These are phyloP conservation scores for Anodontia alba DNA, from an alignment of 2,888 invertebrate genomes.

Conservation along the genomic window DNA sequence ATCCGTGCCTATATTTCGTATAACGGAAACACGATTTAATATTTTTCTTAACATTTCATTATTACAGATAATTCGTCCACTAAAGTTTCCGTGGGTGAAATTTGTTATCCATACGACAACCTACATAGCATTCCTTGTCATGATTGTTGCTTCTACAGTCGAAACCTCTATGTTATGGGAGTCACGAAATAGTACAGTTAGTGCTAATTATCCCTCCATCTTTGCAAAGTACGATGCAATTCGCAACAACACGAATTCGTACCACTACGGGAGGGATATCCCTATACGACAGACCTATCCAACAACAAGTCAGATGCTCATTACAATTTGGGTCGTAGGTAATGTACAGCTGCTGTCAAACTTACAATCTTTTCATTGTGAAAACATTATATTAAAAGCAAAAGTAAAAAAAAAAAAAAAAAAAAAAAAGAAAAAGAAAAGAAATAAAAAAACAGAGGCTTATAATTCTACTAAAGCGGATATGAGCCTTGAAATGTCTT, in stretches of 20 bases:
- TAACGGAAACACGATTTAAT: too few species aligned
- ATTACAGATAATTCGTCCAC: conserved; percentile 72
- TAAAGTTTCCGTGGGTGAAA: conserved; percentile 82
- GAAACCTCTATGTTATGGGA: conserved; percentile 52
- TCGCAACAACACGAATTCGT: conserved; percentile 38
- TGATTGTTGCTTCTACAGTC: conserved; percentile 77
- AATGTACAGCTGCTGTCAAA: too few species aligned
- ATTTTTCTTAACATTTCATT: too few species aligned
- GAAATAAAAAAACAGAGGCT: too few species aligned
- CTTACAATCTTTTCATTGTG: too few species aligned
- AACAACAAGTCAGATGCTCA: conserved; percentile 70
- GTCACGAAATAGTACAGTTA: background rate
- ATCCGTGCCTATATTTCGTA: too few species aligned
- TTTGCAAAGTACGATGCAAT: conserved; percentile 47
- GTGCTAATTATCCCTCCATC: conserved; percentile 47
- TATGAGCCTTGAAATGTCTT: too few species aligned
- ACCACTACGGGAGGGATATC: conserved; percentile 70
- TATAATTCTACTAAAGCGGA: too few species aligned
- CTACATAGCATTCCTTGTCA: conserved; percentile 78
- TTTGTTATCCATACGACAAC: conserved; percentile 81
- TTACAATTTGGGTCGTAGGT: conserved; percentile 78
- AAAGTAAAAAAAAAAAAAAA: too few species aligned
- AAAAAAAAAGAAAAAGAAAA: too few species aligned
- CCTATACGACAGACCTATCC: conserved; percentile 70
- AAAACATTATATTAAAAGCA: too few species aligned